Conservation (phyloP, 1,140 invertebrate genomes). For the Mamestra configurata region DNA sequence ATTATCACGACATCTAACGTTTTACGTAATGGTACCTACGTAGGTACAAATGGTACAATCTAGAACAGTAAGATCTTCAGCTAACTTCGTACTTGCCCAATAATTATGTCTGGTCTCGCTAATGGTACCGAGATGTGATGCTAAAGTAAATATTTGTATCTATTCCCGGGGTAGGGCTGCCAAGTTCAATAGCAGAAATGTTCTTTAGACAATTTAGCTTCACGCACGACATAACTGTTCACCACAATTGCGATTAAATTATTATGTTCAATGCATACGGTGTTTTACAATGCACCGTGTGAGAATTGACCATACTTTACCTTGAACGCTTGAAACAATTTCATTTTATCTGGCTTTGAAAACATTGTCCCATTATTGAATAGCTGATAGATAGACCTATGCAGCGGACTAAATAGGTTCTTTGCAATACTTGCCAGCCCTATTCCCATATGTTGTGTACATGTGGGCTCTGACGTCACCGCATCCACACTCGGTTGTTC, state of each 20-base stretch:
- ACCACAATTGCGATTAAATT: no score
- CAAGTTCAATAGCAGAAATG: not conserved
- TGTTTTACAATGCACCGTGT: no score
- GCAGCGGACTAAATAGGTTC: not conserved
- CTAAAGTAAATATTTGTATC: conserved; percentile 31
- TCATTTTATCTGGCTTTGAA: not conserved
- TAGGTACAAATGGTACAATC: not conserved
- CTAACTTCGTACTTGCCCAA: conserved; percentile 27
- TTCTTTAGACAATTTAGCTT: no score
- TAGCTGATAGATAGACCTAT: no score
- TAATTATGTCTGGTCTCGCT: conserved; percentile 39
- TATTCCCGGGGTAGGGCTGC: conserved; percentile 7
- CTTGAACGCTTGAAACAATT: not conserved
- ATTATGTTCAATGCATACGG: no score
- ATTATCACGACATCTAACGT: conserved; percentile 14
- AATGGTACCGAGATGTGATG: conserved; percentile 32
- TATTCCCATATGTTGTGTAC: conserved; percentile 1
- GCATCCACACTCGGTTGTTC: conserved; percentile 14
- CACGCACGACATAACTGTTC: no score
- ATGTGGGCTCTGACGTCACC: conserved; percentile 15
- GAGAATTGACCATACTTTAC: no score
- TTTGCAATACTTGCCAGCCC: not conserved
- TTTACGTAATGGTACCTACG: not conserved
- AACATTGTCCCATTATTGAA: not conserved
- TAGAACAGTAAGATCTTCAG: not conserved